phyloP scores from a whole-genome alignment of 2,113 vertebrate genomes.

The Eptesicus fuscus region DNA sequence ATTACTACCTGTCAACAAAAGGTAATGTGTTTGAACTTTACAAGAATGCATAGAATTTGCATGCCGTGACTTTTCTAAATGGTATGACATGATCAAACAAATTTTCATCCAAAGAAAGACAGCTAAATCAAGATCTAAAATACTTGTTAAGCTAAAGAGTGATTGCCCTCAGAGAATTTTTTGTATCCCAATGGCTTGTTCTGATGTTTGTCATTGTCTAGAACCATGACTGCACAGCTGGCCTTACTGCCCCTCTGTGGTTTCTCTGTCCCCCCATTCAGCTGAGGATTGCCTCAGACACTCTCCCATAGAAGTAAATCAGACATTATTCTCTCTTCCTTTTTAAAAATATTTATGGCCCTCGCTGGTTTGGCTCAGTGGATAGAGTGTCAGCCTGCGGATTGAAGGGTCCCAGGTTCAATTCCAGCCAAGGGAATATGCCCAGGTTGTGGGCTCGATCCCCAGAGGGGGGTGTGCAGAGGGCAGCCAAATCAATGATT shows the following conservation, averaged over 20 bases:
- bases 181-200: background rate
- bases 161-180: background rate
- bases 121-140: slow-evolving; percentile 52
- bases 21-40: slow-evolving; percentile 2
- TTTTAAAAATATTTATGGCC: background rate
- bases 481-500: no score
- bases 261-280: background rate
- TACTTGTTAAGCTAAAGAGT: slow-evolving; percentile 28
- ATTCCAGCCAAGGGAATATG: no score
- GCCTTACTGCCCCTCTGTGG: background rate
- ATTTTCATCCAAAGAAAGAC: background rate
- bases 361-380: no score
- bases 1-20: slow-evolving; percentile 44
- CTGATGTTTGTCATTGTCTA: background rate
- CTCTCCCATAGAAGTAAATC: background rate
- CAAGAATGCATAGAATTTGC: slow-evolving; percentile 5
- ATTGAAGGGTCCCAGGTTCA: no score
- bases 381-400: no score
- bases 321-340: background rate
- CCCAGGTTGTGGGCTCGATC: no score
- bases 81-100: slow-evolving; percentile 38
- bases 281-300: background rate
- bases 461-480: no score
- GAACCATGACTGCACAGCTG: background rate
- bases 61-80: background rate